Conservation (phyloP, 2,797 vertebrate genomes). For the Gadopsis marmoratus region DNA sequence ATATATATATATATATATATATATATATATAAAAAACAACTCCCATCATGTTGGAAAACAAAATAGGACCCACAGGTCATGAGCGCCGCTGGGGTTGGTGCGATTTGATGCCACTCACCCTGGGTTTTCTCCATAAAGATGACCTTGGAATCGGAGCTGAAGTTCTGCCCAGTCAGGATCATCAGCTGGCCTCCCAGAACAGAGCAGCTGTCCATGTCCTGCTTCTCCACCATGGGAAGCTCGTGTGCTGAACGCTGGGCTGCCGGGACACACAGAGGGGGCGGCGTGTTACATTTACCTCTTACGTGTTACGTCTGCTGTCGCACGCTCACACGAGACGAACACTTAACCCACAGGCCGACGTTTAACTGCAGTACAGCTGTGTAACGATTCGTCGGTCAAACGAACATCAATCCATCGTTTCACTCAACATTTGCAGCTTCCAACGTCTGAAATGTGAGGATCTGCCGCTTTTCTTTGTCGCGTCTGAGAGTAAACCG, state of each 20-base stretch:
- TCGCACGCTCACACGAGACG: background rate
- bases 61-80: background rate
- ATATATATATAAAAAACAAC: too few species aligned
- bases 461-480: too few species aligned
- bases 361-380: background rate
- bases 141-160: conserved; percentile 98
- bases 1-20: too few species aligned
- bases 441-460: too few species aligned
- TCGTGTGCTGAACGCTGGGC: conserved; percentile 97
- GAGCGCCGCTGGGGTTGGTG: background rate
- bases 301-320: background rate
- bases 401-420: background rate
- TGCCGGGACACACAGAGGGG: conserved; percentile 70
- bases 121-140: conserved; percentile 95
- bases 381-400: background rate
- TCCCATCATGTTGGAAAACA: background rate
- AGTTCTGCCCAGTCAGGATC: conserved; percentile 97
- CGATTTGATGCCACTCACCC: conserved; percentile 82
- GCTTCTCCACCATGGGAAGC: conserved; percentile 95
- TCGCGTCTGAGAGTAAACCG: too few species aligned
- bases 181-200: conserved; percentile 96
- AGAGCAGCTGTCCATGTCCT: conserved; percentile 92
- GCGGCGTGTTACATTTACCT: conserved; percentile 1
- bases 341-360: background rate
- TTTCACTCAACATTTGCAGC: too few species aligned